phyloP scores from a whole-genome alignment of 2,113 vertebrate species.

The mouse (Mus musculus) region GRCm39 chr12:103641001-103641500 shows the following conservation, averaged over 20 bases:
- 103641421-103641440: constrained; percentile 81
- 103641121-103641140: constrained; percentile 85
- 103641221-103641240: constrained; percentile 77
- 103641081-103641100: constrained; percentile 57
- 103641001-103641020: background rate
- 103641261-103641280: constrained; percentile 79
- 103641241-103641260: constrained; percentile 80
- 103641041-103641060: background rate
- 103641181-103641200: constrained; percentile 82
- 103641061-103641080: background rate
- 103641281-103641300: constrained; percentile 76
- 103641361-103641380: constrained; percentile 50
- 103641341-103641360: background rate
- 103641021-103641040: background rate
- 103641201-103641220: constrained; percentile 80
- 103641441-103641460: constrained; percentile 81
- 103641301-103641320: constrained; percentile 71
- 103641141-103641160: constrained; percentile 70
- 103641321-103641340: constrained; percentile 82
- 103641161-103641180: constrained; percentile 84
- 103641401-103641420: constrained; percentile 46
- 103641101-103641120: constrained; percentile 88
- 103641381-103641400: constrained; percentile 73
- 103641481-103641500: constrained; percentile 83
- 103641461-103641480: constrained; percentile 83